These are phyloP conservation scores for Acomys russatus DNA, from an alignment of 2,797 vertebrate species.

Conservation along the genomic window DNA sequence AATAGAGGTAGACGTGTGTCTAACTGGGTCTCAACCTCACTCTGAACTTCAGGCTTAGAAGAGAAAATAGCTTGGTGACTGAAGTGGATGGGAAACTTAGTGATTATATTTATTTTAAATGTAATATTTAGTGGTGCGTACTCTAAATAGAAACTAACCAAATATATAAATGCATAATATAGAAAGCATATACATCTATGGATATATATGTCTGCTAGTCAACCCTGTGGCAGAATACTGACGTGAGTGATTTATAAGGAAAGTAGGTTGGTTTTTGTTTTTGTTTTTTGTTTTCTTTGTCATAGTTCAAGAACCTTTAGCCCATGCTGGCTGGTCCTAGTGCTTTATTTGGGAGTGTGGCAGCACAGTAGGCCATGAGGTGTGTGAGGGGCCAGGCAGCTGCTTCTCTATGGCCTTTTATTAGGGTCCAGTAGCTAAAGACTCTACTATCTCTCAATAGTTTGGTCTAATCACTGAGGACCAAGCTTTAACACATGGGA, in stretches of 20 bases:
- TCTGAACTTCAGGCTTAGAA: conserved; percentile 28
- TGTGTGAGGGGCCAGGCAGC: too few species aligned
- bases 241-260: not conserved
- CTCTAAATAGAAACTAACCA: conserved; percentile 37
- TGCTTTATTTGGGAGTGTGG: not conserved
- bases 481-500: not conserved
- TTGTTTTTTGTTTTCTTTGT: too few species aligned
- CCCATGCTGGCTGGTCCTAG: not conserved
- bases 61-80: not conserved
- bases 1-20: not conserved
- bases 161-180: not conserved
- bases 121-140: conserved; percentile 52
- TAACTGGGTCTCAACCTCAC: conserved; percentile 27
- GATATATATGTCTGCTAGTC: not conserved
- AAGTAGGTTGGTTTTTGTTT: too few species aligned
- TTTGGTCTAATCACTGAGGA: not conserved
- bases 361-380: not conserved
- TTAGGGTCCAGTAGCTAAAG: not conserved
- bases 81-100: not conserved
- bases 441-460: not conserved
- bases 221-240: not conserved
- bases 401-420: not conserved
- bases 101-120: conserved; percentile 60
- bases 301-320: not conserved
- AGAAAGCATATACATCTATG: not conserved